Conservation (phyloP, 92 coral and sea anemone species). For the Nematostella vectensis region DNA sequence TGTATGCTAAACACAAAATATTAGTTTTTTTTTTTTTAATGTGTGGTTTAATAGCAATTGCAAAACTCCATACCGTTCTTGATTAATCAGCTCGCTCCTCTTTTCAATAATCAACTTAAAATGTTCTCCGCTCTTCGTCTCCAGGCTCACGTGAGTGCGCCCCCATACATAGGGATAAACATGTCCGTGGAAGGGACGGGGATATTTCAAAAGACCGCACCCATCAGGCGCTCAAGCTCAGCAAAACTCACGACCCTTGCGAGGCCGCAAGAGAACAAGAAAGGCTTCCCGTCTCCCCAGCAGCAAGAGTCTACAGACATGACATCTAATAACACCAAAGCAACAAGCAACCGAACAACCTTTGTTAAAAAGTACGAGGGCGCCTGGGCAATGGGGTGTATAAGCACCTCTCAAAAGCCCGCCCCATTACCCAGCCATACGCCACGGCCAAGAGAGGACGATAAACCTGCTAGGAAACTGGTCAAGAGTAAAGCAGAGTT, state of each 20-base stretch:
- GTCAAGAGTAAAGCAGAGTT: constrained; percentile 23
- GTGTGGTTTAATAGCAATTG: too few relatives aligned
- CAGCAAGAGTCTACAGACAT: neutral
- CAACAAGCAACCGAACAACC: constrained; percentile 8
- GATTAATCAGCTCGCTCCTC: too few relatives aligned
- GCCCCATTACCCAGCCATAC: constrained; percentile 18
- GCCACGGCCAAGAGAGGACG: constrained; percentile 24
- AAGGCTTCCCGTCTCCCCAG: constrained; percentile 5
- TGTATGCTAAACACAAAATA: too few relatives aligned
- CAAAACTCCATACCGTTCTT: too few relatives aligned
- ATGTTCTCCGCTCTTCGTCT: too few relatives aligned
- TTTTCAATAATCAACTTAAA: too few relatives aligned
- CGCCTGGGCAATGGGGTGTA: constrained; percentile 56
- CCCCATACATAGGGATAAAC: constrained; percentile 91
- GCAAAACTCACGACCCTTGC: constrained; percentile 37
- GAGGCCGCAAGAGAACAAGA: constrained; percentile 49
- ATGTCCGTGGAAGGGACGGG: constrained; percentile 76
- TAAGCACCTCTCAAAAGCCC: constrained; percentile 21
- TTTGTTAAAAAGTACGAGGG: constrained; percentile 41
- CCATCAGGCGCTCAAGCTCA: constrained; percentile 18
- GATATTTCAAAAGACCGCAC: constrained; percentile 37
- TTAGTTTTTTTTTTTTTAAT: too few relatives aligned
- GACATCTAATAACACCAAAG: constrained; percentile 12
- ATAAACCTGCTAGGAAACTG: constrained; percentile 32
- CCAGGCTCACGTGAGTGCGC: constrained; percentile 83